phyloP scores from a whole-genome alignment of 2,888 invertebrate species.

The Himalopsyche japonica region DNA sequence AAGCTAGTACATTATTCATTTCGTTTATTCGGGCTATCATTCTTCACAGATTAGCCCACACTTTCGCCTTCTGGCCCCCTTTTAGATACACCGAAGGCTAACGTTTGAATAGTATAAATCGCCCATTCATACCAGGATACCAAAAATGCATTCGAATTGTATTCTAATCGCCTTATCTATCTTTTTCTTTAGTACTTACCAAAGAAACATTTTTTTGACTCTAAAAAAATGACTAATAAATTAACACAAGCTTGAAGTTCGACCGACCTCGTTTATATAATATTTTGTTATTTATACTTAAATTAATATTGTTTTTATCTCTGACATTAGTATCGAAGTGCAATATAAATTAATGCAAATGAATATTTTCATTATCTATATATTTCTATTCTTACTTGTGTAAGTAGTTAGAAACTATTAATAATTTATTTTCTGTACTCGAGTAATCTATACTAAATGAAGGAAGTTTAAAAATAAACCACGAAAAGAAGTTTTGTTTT shows the following conservation, averaged over 20 bases:
- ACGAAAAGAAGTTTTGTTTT: no score
- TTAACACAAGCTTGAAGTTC: background rate
- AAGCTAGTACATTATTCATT: background rate
- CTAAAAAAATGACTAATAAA: background rate
- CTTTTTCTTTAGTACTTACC: background rate
- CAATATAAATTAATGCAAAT: no score
- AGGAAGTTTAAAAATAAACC: no score
- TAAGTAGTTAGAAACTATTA: no score
- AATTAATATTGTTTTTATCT: no score
- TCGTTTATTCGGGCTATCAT: background rate
- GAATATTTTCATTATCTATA: no score
- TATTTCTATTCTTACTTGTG: no score
- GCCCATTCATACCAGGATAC: background rate
- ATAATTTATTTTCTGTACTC: no score
- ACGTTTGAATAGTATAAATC: background rate
- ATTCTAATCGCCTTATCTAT: background rate
- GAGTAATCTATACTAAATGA: no score
- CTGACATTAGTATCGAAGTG: no score
- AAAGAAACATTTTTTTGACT: background rate
- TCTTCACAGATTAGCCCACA: background rate
- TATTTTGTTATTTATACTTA: no score
- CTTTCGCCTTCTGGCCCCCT: background rate
- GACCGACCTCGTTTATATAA: background rate
- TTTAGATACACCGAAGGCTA: background rate
- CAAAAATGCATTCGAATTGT: background rate